phyloP scores from a whole-genome alignment of 2,797 vertebrate species.

The Myotis daubentonii region DNA sequence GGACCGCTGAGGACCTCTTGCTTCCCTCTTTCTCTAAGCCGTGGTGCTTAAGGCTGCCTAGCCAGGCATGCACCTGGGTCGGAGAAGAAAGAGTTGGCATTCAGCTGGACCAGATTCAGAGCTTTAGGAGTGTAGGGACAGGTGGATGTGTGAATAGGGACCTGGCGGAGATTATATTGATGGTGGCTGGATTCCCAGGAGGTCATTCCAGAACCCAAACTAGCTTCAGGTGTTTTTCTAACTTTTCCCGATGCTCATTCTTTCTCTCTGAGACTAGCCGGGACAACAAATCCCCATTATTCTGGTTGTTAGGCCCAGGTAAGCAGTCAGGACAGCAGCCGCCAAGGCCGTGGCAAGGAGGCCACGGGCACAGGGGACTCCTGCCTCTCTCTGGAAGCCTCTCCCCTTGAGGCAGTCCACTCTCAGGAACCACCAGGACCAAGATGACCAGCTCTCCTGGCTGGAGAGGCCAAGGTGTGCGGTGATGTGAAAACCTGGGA shows the following conservation, averaged over 20 bases:
- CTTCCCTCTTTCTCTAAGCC: neutral
- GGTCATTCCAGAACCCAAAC: neutral
- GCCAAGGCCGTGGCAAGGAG: neutral
- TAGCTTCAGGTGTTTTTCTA: neutral
- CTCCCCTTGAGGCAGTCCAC: neutral
- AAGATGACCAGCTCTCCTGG: neutral
- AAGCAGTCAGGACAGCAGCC: neutral
- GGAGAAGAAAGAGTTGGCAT: neutral
- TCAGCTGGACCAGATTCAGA: neutral
- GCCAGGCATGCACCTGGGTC: neutral
- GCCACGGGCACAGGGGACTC: neutral
- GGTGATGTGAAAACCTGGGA: neutral
- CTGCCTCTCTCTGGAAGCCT: neutral
- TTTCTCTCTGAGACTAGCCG: neutral
- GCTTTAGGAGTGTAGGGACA: neutral
- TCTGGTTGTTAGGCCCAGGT: neutral
- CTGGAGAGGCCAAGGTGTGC: neutral
- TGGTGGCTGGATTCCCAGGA: neutral
- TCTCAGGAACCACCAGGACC: neutral
- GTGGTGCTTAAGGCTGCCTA: neutral
- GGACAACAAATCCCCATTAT: neutral
- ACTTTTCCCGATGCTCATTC: neutral
- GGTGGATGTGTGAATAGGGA: neutral
- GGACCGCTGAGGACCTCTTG: neutral
- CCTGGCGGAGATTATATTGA: rapidly evolving